phyloP scores from a whole-genome alignment of 1,140 invertebrate genomes.

The Lerema accius region DNA sequence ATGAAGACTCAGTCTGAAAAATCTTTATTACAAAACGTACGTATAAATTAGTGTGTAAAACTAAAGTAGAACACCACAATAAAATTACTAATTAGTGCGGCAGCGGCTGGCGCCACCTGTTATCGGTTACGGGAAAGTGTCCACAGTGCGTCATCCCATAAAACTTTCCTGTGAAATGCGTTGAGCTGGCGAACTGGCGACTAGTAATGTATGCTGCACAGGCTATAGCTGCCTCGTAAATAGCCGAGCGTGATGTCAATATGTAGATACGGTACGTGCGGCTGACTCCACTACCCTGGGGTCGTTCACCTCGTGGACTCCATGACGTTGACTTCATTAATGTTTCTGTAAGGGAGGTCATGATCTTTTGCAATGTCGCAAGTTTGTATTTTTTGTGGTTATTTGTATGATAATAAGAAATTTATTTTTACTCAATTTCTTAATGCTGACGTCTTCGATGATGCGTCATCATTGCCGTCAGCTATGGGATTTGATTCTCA shows the following conservation, averaged over 20 bases:
- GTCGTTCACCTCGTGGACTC: not conserved
- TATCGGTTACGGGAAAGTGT: not conserved
- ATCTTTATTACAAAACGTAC: too few species aligned
- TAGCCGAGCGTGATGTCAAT: slow-evolving; percentile 3
- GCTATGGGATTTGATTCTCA: too few species aligned
- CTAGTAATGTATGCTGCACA: not conserved
- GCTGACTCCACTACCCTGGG: not conserved
- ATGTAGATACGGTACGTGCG: slow-evolving; percentile 3
- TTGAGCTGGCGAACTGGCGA: not conserved
- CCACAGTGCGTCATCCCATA: not conserved
- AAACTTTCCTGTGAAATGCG: slow-evolving; percentile 3
- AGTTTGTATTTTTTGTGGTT: too few species aligned
- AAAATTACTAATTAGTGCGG: not conserved
- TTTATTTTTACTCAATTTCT: too few species aligned
- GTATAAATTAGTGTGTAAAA: not conserved
- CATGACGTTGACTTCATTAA: not conserved
- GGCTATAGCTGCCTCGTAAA: not conserved
- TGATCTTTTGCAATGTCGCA: not conserved
- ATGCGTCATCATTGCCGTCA: too few species aligned
- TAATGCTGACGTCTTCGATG: too few species aligned
- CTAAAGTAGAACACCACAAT: not conserved
- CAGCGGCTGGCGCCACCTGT: not conserved
- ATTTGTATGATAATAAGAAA: too few species aligned
- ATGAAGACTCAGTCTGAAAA: too few species aligned
- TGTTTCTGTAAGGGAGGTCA: not conserved